phyloP scores from a whole-genome alignment of 2,888 invertebrate genomes.

The Drosophila peninsularis region DNA sequence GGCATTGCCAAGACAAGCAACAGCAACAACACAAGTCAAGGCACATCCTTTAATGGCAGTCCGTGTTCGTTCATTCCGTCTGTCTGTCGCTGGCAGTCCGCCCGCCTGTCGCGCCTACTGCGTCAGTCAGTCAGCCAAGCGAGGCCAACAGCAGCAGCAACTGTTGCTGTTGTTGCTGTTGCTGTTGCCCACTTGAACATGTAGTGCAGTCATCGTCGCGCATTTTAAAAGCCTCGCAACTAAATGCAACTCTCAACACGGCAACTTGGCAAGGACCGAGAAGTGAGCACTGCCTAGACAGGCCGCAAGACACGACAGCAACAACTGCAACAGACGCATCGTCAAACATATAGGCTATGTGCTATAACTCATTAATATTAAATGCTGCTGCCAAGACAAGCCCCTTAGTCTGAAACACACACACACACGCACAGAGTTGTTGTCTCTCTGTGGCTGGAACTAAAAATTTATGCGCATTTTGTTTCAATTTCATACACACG shows the following conservation, averaged over 20 bases:
- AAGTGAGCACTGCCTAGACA: slow-evolving; percentile 59
- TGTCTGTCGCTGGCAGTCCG: slow-evolving; percentile 12
- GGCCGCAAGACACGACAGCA: slow-evolving; percentile 66
- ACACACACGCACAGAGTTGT: slow-evolving; percentile 31
- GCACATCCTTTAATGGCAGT: slow-evolving; percentile 75
- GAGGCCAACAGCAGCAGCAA: slow-evolving; percentile 36
- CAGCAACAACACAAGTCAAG: slow-evolving; percentile 44
- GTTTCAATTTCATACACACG: slow-evolving; percentile 82
- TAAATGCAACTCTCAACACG: slow-evolving; percentile 79
- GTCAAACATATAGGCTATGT: slow-evolving; percentile 79
- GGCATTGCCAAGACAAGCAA: slow-evolving; percentile 57
- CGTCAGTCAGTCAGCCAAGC: slow-evolving; percentile 60
- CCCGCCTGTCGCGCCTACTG: slow-evolving; percentile 60
- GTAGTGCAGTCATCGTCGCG: slow-evolving; percentile 76
- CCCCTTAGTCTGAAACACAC: slow-evolving; percentile 60
- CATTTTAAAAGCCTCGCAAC: slow-evolving; percentile 72
- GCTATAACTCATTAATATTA: slow-evolving; percentile 82
- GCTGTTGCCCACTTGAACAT: slow-evolving; percentile 76
- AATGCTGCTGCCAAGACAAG: slow-evolving; percentile 79
- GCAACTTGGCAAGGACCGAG: slow-evolving; percentile 60
- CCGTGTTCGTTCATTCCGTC: slow-evolving; percentile 43
- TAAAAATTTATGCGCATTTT: slow-evolving; percentile 80
- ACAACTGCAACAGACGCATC: slow-evolving; percentile 67
- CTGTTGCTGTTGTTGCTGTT: slow-evolving; percentile 23
- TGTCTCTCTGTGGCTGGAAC: slow-evolving; percentile 30